Evolutionary conservation across 2,113 vertebrate species (phyloP), one percentile per base, ranked within the genome.

Genomic region (Microtus richardsoni): DNA sequence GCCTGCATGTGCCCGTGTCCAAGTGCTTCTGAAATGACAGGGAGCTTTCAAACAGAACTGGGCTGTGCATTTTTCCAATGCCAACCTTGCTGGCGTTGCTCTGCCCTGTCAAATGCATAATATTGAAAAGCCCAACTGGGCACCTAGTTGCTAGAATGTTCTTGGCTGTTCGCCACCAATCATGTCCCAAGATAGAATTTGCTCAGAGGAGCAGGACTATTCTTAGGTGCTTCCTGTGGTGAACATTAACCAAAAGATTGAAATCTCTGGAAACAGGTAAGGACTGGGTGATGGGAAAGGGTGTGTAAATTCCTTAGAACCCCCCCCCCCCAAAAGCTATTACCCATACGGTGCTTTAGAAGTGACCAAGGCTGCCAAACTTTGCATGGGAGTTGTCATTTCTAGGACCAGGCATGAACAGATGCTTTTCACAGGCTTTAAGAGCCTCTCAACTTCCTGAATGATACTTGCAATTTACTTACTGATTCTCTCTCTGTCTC

Each of bases 1-100:
- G 91, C 92, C 36, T 17, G 68, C 22, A 44, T 74, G 44, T 26
- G 66, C 89, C 83, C 1, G 1, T 62, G 49, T 73, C 41, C 88
- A 71, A 96, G 92, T 87, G 93, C 87, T 49, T 94, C 94, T 93
- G 96, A 96, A 95, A 93, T 95, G 95, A 96, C 91, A 96, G 91
- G 64, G 94, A 77, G 68, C 93, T 97, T 97, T 97, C 96, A 95
- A 97, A 96, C 83, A 95, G 82, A 92, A 77, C 84, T 0, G 39
- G 90, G 93, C 89, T n/a, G 16, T 66, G 75, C 91, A 77, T 97
- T 96, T 97, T 97, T 93, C 96, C 94, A 94, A 89, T 91, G 89
- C 91, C 68, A 4, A 68, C 88, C 54, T 0, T 74, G 77, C 79
- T 74, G 96, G 86, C n/a, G 41, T 58, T 12, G 36, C 93, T 33